Conservation (phyloP, 2,113 vertebrate species). For the Sinocyclocheilus anshuiensis region DNA sequence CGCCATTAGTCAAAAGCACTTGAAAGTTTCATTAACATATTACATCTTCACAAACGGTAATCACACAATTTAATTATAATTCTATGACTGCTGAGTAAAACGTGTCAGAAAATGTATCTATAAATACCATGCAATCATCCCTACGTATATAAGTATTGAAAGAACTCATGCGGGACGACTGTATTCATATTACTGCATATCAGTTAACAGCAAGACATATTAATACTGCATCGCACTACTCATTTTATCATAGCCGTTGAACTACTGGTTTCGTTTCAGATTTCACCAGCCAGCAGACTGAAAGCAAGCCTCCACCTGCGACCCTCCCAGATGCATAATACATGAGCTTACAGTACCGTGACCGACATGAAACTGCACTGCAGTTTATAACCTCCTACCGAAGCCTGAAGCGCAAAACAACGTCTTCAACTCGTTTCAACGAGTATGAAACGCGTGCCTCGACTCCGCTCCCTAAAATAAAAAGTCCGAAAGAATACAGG, state of each 20-base stretch:
- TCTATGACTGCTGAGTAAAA: background rate
- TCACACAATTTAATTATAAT: background rate
- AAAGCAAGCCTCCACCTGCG: conserved; percentile 52
- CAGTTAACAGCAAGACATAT: conserved; percentile 24
- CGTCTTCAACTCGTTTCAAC: too few species aligned
- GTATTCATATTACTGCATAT: background rate
- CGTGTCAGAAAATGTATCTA: background rate
- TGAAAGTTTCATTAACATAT: background rate
- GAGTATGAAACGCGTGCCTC: background rate
- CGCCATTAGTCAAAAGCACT: background rate
- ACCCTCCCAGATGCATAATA: conserved; percentile 52
- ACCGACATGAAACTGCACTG: conserved; percentile 28
- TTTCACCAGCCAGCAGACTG: conserved; percentile 42
- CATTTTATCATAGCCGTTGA: conserved; percentile 44
- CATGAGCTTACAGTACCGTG: conserved; percentile 46
- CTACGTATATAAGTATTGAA: too few species aligned
- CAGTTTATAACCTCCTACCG: conserved; percentile 6
- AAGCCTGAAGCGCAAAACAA: background rate
- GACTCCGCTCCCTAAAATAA: background rate
- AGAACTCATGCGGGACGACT: background rate
- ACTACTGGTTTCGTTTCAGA: conserved; percentile 43
- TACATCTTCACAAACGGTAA: background rate
- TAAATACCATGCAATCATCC: background rate
- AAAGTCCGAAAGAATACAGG: background rate
- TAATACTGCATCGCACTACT: conserved; percentile 41